Evolutionary conservation across 1,140 invertebrate species (phyloP).

Genomic region (Penaeus indicus): DNA sequence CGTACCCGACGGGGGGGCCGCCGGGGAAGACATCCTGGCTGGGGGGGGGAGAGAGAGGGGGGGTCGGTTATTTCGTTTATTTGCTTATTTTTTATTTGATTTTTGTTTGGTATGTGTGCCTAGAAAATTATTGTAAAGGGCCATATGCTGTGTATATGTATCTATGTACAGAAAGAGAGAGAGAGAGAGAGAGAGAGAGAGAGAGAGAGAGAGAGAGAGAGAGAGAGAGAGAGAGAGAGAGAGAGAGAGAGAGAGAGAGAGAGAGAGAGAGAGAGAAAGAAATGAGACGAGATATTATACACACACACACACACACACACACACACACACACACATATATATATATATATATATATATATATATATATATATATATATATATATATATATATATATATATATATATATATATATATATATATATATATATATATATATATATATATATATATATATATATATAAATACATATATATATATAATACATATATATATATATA

Average conservation of each 20-base stretch:
- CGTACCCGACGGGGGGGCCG: not conserved
- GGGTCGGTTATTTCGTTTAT: no score
- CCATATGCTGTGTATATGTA: no score
- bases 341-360: conserved; percentile 25
- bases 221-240: no score
- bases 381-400: conserved; percentile 29
- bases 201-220: no score
- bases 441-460: conserved; percentile 16
- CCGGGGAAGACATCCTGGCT: not conserved
- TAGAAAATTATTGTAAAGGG: no score
- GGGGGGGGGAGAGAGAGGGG: not conserved
- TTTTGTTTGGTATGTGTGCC: no score
- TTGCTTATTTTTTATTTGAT: no score
- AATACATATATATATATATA: conserved; percentile 17
- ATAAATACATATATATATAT: conserved; percentile 17
- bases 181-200: no score
- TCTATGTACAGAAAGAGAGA: no score
- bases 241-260: no score
- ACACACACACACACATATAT: conserved; percentile 18
- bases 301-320: conserved; percentile 22
- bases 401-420: conserved; percentile 9
- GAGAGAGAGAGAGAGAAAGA: no score
- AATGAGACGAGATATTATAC: not conserved
- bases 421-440: conserved; percentile 10
- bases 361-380: conserved; percentile 21